Conservation (phyloP, 2,113 vertebrate genomes). For the Athene cunicularia region DNA sequence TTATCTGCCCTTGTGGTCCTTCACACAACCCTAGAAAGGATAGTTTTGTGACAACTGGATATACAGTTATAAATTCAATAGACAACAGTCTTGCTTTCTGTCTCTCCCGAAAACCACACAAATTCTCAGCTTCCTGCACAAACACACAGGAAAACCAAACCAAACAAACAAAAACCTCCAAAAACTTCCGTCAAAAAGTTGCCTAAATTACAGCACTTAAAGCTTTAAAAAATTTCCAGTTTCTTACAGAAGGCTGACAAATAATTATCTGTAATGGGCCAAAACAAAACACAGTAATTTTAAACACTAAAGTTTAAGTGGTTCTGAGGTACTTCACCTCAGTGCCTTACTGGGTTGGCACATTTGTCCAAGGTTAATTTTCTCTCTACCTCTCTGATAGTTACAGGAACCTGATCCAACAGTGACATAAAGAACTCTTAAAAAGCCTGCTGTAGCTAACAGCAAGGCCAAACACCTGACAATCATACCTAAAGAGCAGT, state of each 20-base stretch:
- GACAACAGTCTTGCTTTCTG: neutral
- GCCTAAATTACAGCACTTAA: neutral
- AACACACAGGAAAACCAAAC: neutral
- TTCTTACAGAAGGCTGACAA: neutral
- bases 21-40: neutral
- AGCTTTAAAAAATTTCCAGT: rapidly evolving
- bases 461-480: neutral
- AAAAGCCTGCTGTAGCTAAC: neutral
- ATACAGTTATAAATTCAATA: neutral
- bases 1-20: conserved; percentile 31
- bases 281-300: neutral
- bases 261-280: neutral
- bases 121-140: neutral
- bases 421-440: neutral
- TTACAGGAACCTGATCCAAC: neutral
- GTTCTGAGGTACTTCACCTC: neutral
- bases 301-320: neutral
- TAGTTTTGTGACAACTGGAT: neutral
- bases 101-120: neutral
- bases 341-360: neutral
- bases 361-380: neutral
- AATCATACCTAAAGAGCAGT: neutral
- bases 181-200: neutral
- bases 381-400: neutral
- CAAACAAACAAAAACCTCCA: neutral